Evolutionary conservation across 2,888 invertebrate species (phyloP).

Genomic region (Lamproptera curius): DNA sequence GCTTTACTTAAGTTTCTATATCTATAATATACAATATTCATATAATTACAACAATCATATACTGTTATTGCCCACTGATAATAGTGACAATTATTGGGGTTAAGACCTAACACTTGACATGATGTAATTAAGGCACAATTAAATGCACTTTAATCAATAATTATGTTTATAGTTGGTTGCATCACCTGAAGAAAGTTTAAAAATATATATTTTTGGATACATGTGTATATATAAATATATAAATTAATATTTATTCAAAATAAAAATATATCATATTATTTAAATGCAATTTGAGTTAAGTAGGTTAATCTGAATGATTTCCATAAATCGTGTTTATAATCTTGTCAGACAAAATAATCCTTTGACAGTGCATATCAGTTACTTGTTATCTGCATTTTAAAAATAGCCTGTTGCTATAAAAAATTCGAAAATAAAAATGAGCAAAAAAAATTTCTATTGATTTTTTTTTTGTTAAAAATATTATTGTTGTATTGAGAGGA

Average conservation of each 20-base stretch:
- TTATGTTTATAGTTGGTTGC: not conserved
- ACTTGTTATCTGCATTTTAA: conserved; percentile 14
- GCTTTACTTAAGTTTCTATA: not conserved
- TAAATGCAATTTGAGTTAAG: not conserved
- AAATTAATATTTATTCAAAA: not conserved
- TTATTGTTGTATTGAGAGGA: not conserved
- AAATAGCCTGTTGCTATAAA: too few relatives aligned
- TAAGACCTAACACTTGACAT: not conserved
- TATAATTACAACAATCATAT: not conserved
- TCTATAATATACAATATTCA: not conserved
- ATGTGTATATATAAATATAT: not conserved
- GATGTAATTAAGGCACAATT: not conserved
- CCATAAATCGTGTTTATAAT: conserved; percentile 2
- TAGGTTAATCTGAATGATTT: conserved; percentile 4
- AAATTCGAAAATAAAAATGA: too few relatives aligned
- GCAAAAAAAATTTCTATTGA: not conserved
- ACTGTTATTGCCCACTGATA: not conserved
- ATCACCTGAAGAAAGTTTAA: not conserved
- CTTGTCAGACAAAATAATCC: conserved; percentile 16
- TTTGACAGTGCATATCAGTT: not conserved
- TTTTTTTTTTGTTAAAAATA: not conserved
- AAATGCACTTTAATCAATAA: not conserved
- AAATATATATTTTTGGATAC: not conserved
- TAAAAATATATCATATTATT: not conserved
- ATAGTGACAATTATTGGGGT: not conserved